Percentiles rank a stretch among this genome's conserved stretches.
Conservation (phyloP, 2,113 vertebrate species). For the Mesembrinibis cayennensis region DNA sequence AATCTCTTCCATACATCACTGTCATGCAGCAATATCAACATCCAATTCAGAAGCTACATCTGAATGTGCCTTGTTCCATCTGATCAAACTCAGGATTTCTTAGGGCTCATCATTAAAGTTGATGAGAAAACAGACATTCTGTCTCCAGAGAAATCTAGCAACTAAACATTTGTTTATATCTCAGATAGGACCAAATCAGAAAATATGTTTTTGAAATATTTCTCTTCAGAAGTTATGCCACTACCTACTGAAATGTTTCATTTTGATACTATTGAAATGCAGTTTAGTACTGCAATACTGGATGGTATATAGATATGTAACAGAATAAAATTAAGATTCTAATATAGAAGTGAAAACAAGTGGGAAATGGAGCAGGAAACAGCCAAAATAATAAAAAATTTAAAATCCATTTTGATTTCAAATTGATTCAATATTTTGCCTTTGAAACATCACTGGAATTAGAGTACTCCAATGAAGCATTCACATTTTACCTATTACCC, state of each 20-base stretch:
- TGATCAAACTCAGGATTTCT: constrained; percentile 20
- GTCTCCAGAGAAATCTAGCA: constrained; percentile 34
- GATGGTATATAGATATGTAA: neutral
- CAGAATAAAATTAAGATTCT: constrained; percentile 51
- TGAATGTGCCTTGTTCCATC: neutral
- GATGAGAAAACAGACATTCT: constrained; percentile 33
- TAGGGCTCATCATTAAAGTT: constrained; percentile 20
- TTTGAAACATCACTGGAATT: constrained; percentile 54
- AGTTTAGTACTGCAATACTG: neutral
- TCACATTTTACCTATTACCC: constrained; percentile 46
- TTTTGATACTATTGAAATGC: neutral
- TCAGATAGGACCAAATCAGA: neutral
- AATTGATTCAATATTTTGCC: constrained; percentile 59
- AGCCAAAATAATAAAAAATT: constrained; percentile 53
- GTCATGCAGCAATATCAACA: neutral
- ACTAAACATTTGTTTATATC: neutral
- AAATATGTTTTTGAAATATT: neutral
- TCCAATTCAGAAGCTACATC: neutral
- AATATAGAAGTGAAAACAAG: constrained; percentile 52
- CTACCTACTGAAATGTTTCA: neutral
- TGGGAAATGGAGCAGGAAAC: constrained; percentile 44
- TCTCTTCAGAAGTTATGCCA: neutral
- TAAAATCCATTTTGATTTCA: constrained; percentile 55
- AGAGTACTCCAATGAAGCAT: constrained; percentile 18
- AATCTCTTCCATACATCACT: constrained; percentile 38